Conservation (phyloP, 2,888 invertebrate species). For the Microplitis deprimator region DNA sequence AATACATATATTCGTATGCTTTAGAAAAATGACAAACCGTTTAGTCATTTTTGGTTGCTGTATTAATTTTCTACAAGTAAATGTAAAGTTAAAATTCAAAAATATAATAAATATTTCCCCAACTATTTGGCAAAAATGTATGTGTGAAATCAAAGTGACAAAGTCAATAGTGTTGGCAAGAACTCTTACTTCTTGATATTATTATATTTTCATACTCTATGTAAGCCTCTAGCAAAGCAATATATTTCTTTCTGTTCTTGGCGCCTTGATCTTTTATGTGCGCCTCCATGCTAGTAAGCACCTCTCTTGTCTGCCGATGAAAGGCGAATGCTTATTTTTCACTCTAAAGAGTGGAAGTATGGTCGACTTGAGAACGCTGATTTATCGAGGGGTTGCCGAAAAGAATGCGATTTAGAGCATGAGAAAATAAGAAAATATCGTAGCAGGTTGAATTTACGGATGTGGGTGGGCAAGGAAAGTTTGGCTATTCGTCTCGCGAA, state of each 20-base stretch:
- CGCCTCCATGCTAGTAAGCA: conserved; percentile 32
- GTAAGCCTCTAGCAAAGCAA: conserved; percentile 25
- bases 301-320: conserved; percentile 42
- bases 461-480: conserved; percentile 32
- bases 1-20: too few species aligned
- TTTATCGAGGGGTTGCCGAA: conserved; percentile 42
- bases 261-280: conserved; percentile 28
- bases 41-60: too few species aligned
- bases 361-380: conserved; percentile 36
- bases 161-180: conserved; percentile 8
- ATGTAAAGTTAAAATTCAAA: not conserved
- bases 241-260: conserved; percentile 35
- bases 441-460: conserved; percentile 36
- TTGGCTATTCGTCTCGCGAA: conserved; percentile 36
- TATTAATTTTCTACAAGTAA: not conserved
- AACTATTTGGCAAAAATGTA: conserved; percentile 27
- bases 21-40: too few species aligned
- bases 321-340: conserved; percentile 42
- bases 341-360: conserved; percentile 20
- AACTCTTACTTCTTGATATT: conserved; percentile 4
- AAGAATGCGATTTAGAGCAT: conserved; percentile 41
- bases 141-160: not conserved
- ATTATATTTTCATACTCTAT: conserved; percentile 28
- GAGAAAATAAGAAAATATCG: conserved; percentile 30
- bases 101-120: conserved; percentile 17